phyloP scores from a whole-genome alignment of 2,888 invertebrate species.

The Apamea monoglypha region DNA sequence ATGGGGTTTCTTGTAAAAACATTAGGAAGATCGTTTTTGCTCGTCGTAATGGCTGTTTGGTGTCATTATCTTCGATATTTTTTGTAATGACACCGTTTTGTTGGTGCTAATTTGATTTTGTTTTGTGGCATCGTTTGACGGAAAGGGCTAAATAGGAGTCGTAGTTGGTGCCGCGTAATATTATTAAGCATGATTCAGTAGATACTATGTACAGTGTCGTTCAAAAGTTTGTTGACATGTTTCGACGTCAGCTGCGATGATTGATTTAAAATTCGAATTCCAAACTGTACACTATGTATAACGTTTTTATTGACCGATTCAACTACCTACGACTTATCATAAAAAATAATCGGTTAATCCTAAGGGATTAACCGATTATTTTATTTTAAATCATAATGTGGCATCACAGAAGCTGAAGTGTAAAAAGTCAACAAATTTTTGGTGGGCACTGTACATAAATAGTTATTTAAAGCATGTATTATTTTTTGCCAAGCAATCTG shows the following conservation, averaged over 20 bases:
- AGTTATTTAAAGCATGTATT: not conserved
- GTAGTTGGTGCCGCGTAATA: not conserved
- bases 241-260: not conserved
- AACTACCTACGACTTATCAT: no score
- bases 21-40: conserved; percentile 59
- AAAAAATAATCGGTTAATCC: not conserved
- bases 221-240: not conserved
- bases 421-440: not conserved
- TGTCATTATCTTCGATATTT: conserved; percentile 62
- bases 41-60: conserved; percentile 54
- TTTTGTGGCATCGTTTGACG: conserved; percentile 16
- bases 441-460: not conserved
- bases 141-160: not conserved
- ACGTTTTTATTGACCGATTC: no score
- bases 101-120: conserved; percentile 55
- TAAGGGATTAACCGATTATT: no score
- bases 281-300: no score
- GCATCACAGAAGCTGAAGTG: not conserved
- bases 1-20: conserved; percentile 61
- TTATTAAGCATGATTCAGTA: not conserved
- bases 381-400: not conserved
- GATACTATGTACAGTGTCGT: not conserved
- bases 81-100: conserved; percentile 53
- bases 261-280: not conserved
- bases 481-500: not conserved